phyloP scores from a whole-genome alignment of 2,113 vertebrate genomes.

The Corythoichthys haematopterus region DNA sequence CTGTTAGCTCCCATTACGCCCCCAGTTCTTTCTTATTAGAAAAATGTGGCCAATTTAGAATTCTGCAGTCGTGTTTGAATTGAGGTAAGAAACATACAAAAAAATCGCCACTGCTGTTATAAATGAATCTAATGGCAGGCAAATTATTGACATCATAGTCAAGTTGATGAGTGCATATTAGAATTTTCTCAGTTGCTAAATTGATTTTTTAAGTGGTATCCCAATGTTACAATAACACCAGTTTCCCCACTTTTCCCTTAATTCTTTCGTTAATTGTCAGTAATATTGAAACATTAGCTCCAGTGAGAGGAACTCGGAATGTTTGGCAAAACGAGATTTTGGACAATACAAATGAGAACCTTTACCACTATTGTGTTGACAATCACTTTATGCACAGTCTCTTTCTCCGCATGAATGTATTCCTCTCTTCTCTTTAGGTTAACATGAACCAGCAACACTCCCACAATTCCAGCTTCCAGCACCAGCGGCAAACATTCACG shows the following conservation, averaged over 20 bases:
- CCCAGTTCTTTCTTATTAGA: background rate
- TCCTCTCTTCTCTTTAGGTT: conserved; percentile 5
- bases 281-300: no score
- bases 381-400: no score
- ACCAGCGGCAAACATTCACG: conserved; percentile 19
- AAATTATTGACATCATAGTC: background rate
- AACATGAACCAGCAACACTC: conserved; percentile 48
- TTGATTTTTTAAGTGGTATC: background rate
- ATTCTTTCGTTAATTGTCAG: no score
- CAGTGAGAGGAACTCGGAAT: no score
- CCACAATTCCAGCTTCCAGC: conserved; percentile 20
- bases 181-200: background rate
- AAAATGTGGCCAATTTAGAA: background rate
- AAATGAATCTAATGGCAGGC: background rate
- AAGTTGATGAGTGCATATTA: background rate
- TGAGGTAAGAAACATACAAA: background rate
- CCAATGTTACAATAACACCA: no score
- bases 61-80: background rate
- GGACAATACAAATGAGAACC: no score
- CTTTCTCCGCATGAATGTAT: background rate
- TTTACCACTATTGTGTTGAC: no score
- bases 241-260: no score
- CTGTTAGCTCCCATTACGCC: background rate
- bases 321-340: no score
- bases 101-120: background rate